These are phyloP conservation scores for Otolemur crassicaudatus DNA, from an alignment of 2,797 vertebrate genomes.

Conservation along the genomic window DNA sequence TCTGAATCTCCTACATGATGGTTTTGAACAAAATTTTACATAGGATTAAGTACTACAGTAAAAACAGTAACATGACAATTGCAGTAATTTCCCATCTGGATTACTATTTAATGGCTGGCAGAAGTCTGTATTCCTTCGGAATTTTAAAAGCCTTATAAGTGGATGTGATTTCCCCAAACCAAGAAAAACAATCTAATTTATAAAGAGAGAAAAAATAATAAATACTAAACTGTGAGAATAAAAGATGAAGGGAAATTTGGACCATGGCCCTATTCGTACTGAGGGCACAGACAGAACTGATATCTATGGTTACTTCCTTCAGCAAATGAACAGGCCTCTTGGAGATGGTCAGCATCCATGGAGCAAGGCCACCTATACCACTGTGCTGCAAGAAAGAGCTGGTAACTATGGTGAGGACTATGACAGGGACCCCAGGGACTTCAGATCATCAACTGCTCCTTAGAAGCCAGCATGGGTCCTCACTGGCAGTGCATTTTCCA, in stretches of 20 bases:
- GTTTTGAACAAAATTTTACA: background rate
- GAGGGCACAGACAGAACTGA: background rate
- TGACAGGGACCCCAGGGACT: background rate
- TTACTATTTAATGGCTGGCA: background rate
- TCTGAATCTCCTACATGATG: background rate
- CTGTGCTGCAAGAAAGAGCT: background rate
- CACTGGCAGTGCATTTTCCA: background rate
- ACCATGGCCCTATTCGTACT: accelerated
- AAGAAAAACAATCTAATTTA: background rate
- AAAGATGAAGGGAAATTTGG: background rate
- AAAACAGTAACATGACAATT: background rate
- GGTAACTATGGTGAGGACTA: background rate
- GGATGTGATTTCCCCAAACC: background rate
- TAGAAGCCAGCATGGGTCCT: background rate
- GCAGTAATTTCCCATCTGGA: background rate
- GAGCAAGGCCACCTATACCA: accelerated
- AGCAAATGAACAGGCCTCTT: accelerated
- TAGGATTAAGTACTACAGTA: background rate
- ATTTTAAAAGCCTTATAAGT: background rate
- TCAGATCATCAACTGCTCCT: background rate
- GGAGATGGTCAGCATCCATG: accelerated
- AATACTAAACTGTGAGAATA: background rate
- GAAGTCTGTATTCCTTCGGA: background rate
- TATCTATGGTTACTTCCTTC: accelerated
- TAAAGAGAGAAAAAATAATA: background rate